Conservation (phyloP, 2,113 vertebrate species). For the Esox niger region DNA sequence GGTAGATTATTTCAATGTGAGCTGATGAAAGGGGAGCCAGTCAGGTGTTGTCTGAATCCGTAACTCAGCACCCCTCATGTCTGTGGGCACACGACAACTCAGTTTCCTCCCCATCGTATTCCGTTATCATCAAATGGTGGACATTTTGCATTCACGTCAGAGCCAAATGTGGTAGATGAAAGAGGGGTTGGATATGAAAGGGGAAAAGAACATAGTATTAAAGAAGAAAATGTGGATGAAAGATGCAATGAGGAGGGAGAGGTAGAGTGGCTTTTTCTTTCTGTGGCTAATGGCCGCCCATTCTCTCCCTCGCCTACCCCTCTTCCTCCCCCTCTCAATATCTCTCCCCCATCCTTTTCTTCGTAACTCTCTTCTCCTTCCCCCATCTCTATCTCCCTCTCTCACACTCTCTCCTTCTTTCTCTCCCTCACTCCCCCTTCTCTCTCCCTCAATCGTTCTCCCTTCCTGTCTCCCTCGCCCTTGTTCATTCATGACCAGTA, state of each 20-base stretch:
- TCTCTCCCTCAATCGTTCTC: too few relatives aligned
- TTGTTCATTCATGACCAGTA: too few relatives aligned
- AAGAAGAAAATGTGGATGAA: neutral
- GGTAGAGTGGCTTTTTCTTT: conserved; percentile 11
- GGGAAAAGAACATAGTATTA: neutral
- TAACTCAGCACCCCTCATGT: conserved; percentile 15
- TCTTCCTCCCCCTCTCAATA: conserved; percentile 22
- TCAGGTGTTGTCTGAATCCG: conserved; percentile 24
- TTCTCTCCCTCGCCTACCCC: conserved; percentile 25
- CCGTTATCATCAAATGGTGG: conserved; percentile 27
- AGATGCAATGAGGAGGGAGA: neutral
- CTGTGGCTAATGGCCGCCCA: conserved; percentile 39
- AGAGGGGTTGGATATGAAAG: conserved; percentile 2
- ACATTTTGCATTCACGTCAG: conserved; percentile 38
- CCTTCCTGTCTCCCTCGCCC: too few relatives aligned
- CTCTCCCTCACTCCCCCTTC: too few relatives aligned
- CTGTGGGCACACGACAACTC: conserved; percentile 29
- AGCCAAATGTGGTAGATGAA: conserved; percentile 35
- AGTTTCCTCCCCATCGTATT: conserved; percentile 25
- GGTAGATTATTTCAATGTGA: conserved; percentile 45
- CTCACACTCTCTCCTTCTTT: too few relatives aligned
- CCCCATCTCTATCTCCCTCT: too few relatives aligned
- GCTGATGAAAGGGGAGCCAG: conserved; percentile 45
- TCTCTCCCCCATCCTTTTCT: conserved; percentile 11
- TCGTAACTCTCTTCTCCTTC: conserved; percentile 52